Percentiles rank a stretch among this genome's conserved stretches.
These are phyloP conservation scores for Coturnix japonica DNA, from an alignment of 2,113 vertebrate genomes.

Conservation along the genomic window DNA sequence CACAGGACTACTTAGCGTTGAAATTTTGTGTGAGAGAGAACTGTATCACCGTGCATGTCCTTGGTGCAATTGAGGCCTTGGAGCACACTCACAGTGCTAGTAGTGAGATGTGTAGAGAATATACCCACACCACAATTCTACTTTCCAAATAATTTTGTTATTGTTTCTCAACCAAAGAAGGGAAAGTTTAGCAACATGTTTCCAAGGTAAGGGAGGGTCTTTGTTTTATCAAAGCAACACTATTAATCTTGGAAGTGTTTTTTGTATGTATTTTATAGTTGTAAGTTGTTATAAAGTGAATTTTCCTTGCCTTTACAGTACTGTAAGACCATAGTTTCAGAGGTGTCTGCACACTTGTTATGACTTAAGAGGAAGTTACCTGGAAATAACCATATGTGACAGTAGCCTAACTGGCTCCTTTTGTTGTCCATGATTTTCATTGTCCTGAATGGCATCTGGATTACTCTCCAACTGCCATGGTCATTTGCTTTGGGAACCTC, in stretches of 20 bases:
- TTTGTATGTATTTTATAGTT: not conserved
- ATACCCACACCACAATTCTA: rapidly evolving
- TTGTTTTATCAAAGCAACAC: not conserved
- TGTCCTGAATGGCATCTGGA: not conserved
- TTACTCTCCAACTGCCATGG: not conserved
- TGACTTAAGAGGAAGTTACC: not conserved
- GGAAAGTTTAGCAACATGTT: not conserved
- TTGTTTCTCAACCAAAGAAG: not conserved
- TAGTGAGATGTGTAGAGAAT: not conserved
- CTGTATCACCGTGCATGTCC: not conserved
- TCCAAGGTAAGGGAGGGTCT: not conserved
- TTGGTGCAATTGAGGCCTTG: not conserved
- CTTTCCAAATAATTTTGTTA: not conserved
- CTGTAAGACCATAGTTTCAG: not conserved
- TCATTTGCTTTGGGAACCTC: not conserved
- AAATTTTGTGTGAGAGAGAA: not conserved
- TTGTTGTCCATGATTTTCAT: not conserved
- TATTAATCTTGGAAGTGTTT: not conserved
- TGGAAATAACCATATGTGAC: not conserved
- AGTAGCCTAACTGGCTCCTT: not conserved
- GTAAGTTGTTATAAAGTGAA: not conserved
- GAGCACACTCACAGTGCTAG: not conserved
- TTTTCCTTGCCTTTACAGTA: not conserved
- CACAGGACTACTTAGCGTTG: not conserved
- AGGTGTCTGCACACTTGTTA: not conserved